A percentile compares a stretch with the other conserved stretches of the same genome.
Evolutionary conservation across 2,113 vertebrate species (phyloP).

Genomic region (Perca fluviatilis): DNA sequence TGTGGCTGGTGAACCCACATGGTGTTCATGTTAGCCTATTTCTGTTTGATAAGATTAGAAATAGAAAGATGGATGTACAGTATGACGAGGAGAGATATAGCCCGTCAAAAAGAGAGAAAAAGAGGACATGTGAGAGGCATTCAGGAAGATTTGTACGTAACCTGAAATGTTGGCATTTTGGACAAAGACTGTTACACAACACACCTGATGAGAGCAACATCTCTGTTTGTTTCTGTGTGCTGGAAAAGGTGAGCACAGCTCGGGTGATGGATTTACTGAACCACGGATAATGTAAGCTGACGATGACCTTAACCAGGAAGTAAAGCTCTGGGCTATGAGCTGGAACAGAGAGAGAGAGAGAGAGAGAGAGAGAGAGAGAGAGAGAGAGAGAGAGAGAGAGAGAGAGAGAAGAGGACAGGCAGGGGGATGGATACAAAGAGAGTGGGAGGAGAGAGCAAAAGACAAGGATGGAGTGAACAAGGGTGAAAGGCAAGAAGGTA

Average conservation of each 20-base stretch:
- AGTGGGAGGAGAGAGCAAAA: not conserved
- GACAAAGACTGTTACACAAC: not conserved
- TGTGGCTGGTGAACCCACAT: not conserved
- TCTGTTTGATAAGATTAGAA: not conserved
- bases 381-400: not conserved
- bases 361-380: conserved; percentile 4
- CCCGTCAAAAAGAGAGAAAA: not conserved
- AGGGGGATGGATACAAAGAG: not conserved
- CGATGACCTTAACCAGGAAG: conserved; percentile 63
- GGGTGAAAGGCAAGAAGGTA: not conserved
- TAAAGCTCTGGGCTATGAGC: conserved; percentile 47
- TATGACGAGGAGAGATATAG: conserved; percentile 3
- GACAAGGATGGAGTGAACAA: not conserved
- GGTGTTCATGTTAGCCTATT: not conserved
- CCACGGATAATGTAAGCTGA: conserved; percentile 55
- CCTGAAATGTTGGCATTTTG: not conserved
- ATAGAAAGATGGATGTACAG: not conserved
- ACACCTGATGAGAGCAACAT: conserved; percentile 15
- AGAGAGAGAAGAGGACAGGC: not conserved
- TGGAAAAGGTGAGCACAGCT: conserved; percentile 12
- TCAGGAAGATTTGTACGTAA: conserved; percentile 20
- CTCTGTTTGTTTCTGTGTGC: conserved; percentile 10
- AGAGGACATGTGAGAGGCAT: not conserved
- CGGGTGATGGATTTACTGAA: conserved; percentile 57
- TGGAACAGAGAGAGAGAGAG: conserved; percentile 17